Conservation (phyloP, 2,113 vertebrate genomes). For the Plestiodon gilberti region DNA sequence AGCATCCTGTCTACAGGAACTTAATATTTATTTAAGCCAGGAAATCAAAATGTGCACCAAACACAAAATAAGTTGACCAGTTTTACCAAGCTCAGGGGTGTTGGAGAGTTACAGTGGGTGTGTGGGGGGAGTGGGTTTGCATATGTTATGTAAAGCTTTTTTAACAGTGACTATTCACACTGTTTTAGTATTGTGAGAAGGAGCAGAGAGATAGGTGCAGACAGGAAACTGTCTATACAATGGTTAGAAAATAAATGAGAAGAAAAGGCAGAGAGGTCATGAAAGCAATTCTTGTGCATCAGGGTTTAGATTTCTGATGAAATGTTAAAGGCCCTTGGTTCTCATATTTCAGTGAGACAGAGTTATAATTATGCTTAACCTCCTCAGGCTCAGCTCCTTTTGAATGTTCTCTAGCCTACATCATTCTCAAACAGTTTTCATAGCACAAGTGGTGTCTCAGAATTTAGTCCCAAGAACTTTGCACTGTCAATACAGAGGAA, state of each 20-base stretch:
- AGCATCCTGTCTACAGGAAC: slow-evolving; percentile 15
- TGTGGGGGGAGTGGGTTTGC: background rate
- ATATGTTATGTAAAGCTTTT: background rate
- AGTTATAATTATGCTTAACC: slow-evolving; percentile 18
- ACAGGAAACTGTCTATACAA: background rate
- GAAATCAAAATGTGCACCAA: slow-evolving; percentile 24
- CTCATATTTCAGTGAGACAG: background rate
- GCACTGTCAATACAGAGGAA: no score
- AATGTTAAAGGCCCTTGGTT: background rate
- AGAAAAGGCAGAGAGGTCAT: slow-evolving; percentile 17
- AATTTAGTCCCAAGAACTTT: background rate
- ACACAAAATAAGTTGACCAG: slow-evolving; percentile 17
- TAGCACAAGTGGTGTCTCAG: background rate
- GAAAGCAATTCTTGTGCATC: background rate
- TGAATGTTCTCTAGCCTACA: background rate
- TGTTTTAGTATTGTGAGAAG: background rate
- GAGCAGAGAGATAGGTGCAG: background rate
- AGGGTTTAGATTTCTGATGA: slow-evolving; percentile 1
- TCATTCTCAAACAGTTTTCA: background rate
- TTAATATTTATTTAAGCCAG: slow-evolving; percentile 29
- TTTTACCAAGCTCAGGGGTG: background rate
- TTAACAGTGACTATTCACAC: background rate
- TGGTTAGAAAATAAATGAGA: background rate
- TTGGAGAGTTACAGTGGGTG: background rate
- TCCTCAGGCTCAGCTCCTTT: background rate